Evolutionary conservation across 35 echinoderm and acorn worm species (phyloP).

Genomic region (Ptychodera flava): DNA sequence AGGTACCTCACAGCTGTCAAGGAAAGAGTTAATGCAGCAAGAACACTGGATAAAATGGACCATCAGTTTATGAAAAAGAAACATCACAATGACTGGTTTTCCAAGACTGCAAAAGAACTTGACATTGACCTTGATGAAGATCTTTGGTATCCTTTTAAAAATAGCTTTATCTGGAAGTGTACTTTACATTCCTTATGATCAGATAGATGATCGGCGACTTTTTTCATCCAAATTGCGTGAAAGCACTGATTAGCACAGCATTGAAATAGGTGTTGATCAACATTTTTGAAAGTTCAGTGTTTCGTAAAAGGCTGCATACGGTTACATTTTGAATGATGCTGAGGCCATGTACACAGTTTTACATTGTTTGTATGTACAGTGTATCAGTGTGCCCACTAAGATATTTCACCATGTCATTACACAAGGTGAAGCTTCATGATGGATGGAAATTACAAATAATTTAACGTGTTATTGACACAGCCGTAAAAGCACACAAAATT

Average conservation of each 20-base stretch:
- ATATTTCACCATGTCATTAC: no score
- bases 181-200: neutral
- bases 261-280: neutral
- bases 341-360: no score
- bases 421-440: no score
- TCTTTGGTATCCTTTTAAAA: slow-evolving; percentile 74
- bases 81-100: slow-evolving; percentile 81
- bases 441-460: no score
- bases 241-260: neutral
- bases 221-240: neutral
- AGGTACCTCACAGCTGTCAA: slow-evolving; percentile 59
- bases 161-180: neutral
- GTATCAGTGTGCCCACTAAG: no score
- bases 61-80: slow-evolving; percentile 65
- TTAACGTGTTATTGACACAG: no score
- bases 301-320: neutral
- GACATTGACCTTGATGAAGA: slow-evolving; percentile 83
- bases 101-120: slow-evolving; percentile 70
- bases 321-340: neutral
- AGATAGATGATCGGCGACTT: neutral
- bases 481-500: no score
- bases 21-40: slow-evolving; percentile 49
- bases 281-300: neutral
- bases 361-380: no score
- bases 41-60: slow-evolving; percentile 51